phyloP scores from a whole-genome alignment of 2,888 invertebrate genomes.

The Empis livida region DNA sequence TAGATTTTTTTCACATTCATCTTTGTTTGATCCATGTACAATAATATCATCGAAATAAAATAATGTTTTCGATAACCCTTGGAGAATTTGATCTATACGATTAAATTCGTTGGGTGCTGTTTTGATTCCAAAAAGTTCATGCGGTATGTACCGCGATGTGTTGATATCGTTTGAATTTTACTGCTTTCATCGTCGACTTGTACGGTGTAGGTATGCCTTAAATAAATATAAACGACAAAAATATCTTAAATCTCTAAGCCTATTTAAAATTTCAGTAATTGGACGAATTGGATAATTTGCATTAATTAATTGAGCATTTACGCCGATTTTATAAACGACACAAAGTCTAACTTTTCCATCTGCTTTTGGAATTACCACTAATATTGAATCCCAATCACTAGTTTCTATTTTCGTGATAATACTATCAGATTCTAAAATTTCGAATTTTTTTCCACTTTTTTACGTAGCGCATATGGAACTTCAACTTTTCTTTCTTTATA shows the following conservation, averaged over 20 bases:
- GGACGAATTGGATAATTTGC: conserved; percentile 7
- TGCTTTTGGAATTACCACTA: conserved; percentile 9
- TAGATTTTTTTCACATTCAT: conserved; percentile 10
- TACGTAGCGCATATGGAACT: conserved; percentile 8
- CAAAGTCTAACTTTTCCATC: conserved; percentile 9
- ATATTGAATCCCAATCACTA: conserved; percentile 9
- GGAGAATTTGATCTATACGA: conserved; percentile 11
- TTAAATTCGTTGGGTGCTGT: conserved; percentile 11
- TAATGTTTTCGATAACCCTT: conserved; percentile 6
- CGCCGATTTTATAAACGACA: conserved; percentile 11
- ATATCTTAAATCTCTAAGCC: conserved; percentile 6
- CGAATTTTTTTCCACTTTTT: conserved; percentile 8
- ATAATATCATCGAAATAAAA: conserved; percentile 12
- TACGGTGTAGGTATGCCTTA: conserved; percentile 10
- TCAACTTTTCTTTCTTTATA: conserved; percentile 9
- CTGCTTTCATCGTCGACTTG: conserved; percentile 5
- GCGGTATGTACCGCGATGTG: conserved; percentile 7
- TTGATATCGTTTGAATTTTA: conserved; percentile 10
- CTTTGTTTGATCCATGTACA: conserved; percentile 8
- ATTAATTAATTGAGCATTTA: conserved; percentile 8
- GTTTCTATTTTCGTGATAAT: conserved; percentile 10
- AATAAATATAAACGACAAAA: conserved; percentile 10
- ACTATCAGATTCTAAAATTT: conserved; percentile 7
- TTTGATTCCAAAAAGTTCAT: conserved; percentile 1
- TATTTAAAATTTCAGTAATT: conserved; percentile 12